These are phyloP conservation scores for Spinus pinus DNA, from an alignment of 2,797 vertebrate genomes.

Conservation along the genomic window DNA sequence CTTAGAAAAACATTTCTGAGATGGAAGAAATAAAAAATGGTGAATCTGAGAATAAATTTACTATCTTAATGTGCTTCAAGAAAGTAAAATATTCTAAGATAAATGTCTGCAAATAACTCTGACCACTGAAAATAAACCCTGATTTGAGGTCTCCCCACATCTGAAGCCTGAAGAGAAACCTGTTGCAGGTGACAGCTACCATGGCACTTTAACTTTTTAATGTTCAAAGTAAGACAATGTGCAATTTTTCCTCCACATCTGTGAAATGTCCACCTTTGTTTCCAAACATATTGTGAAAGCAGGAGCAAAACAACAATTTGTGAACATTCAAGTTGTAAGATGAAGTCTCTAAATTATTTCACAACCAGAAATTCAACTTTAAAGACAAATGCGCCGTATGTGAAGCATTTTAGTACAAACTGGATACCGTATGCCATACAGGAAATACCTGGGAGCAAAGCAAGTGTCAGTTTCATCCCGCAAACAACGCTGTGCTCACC, in stretches of 20 bases:
- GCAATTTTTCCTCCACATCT: no score
- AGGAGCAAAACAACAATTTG: fast-evolving
- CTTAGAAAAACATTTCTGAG: not conserved
- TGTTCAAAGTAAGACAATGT: fast-evolving
- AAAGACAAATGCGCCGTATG: not conserved
- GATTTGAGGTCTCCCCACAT: not conserved
- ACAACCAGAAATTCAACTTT: not conserved
- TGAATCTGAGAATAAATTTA: not conserved
- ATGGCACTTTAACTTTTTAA: not conserved
- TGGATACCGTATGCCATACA: fast-evolving
- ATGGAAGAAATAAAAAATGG: not conserved
- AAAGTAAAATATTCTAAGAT: not conserved
- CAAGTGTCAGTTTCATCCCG: fast-evolving
- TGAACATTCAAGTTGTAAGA: fast-evolving
- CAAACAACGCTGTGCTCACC: fast-evolving
- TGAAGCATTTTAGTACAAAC: fast-evolving
- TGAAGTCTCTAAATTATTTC: not conserved
- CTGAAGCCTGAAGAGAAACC: not conserved
- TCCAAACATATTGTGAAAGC: not conserved
- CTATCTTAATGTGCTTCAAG: not conserved
- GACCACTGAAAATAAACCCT: not conserved
- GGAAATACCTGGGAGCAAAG: fast-evolving
- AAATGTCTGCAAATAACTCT: not conserved
- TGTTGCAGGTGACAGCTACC: not conserved
- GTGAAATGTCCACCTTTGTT: fast-evolving